Evolutionary conservation across 2,888 invertebrate genomes (phyloP).

Genomic region (Andrena fulva): DNA sequence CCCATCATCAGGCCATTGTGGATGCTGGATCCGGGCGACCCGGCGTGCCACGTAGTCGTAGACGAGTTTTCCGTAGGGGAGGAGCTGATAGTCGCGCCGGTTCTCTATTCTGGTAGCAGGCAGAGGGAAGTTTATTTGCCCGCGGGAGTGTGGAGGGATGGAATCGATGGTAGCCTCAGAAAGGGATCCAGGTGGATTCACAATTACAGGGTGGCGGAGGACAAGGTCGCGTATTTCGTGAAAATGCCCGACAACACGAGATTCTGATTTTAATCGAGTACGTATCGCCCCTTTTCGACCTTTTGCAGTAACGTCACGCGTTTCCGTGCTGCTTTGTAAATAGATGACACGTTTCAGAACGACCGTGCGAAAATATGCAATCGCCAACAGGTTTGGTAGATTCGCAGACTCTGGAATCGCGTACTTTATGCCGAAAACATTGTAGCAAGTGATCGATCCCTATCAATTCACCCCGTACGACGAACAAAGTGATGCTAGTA

Average conservation of each 20-base stretch:
- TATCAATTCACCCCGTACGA: too few relatives aligned
- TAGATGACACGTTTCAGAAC: too few relatives aligned
- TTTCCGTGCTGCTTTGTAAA: too few relatives aligned
- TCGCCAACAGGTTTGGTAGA: too few relatives aligned
- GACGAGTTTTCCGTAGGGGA: conserved; percentile 97
- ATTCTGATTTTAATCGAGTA: conserved; percentile 85
- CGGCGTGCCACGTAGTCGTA: conserved; percentile 90
- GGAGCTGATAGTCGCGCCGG: conserved; percentile 95
- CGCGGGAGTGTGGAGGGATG: conserved; percentile 96
- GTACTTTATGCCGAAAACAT: too few relatives aligned
- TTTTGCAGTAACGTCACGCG: too few relatives aligned
- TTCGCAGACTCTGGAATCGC: too few relatives aligned
- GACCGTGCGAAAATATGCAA: too few relatives aligned
- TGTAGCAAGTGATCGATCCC: too few relatives aligned
- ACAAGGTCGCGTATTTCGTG: conserved; percentile 93
- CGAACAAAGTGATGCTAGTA: too few relatives aligned
- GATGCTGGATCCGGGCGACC: conserved; percentile 94
- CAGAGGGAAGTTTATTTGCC: conserved; percentile 95
- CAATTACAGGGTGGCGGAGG: conserved; percentile 92
- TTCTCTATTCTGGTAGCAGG: conserved; percentile 89
- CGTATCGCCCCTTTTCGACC: too few relatives aligned
- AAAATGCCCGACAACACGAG: conserved; percentile 94
- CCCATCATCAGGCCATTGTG: conserved; percentile 95
- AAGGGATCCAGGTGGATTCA: conserved; percentile 97
- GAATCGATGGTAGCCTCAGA: conserved; percentile 93